Base-by-base conservation (phyloP, 2,888 invertebrate species). In the Eumacrocentrus americanus region DNA sequence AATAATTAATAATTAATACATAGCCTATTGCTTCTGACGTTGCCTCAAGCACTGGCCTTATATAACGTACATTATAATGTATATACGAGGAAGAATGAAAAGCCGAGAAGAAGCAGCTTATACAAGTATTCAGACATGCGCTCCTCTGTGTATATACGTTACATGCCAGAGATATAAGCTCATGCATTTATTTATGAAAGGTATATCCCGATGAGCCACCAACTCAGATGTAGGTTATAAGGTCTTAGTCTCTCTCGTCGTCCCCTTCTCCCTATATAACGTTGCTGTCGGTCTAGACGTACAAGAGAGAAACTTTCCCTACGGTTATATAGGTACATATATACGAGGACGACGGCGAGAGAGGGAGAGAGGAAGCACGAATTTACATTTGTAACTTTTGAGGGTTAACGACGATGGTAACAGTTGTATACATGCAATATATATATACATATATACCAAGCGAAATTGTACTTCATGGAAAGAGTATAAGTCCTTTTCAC, bases 341-440 rank as follows among this genome's bases (percentile, higher is more conserved):
- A n/a, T n/a, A n/a, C n/a, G n/a, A n/a, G n/a, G n/a, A n/a, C n/a
- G n/a, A n/a, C n/a, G n/a, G 38, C 42, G 16, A 16, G 11, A 42
- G 20, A 42, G 18, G 42, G 20, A 16, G 51, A 52, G 51, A 50
- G 59, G 47, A 46, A 38, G 58, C 64, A 56, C 66, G 68, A 66
- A 77, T 77, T 76, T 78, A 72, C 78, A 77, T 78, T 72, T 69
- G 71, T 73, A 76, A 78, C 75, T 77, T 78, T 77, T 69, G 70
- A 66, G 71, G 74, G 72, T 75, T 75, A 73, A 69, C 70, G 68
- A 56, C 62, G n/a, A n/a, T n/a, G 65, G 70, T 72, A 72, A 70
- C 60, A 65, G 52, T 65, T 66, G 65, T 67, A 61, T 54, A 64
- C 65, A 61, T 61, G n/a, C n/a, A n/a, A n/a, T n/a, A n/a, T n/a